A percentile compares a stretch with the other conserved stretches of the same genome.
Conservation (phyloP, 2,888 invertebrate species). For the Vanessa cardui region DNA sequence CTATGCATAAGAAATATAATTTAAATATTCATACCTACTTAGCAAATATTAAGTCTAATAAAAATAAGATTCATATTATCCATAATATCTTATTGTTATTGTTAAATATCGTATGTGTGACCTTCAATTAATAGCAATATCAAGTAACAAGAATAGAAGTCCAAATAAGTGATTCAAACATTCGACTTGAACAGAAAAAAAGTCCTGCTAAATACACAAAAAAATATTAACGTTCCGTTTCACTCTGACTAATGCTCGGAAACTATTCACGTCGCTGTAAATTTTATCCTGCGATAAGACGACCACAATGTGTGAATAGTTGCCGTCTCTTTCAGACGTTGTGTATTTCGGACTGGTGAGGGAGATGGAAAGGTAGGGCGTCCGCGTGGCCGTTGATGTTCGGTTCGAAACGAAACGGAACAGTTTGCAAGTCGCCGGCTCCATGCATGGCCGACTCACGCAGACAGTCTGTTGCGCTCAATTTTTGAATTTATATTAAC, state of each 20-base stretch:
- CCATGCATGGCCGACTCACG: constrained; percentile 71
- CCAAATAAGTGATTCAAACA: constrained; percentile 56
- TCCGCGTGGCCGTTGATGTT: constrained; percentile 76
- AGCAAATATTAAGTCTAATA: no score
- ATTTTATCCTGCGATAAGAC: constrained; percentile 79
- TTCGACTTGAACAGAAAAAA: constrained; percentile 65
- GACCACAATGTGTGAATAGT: constrained; percentile 57
- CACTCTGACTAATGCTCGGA: constrained; percentile 71
- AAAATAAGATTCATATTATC: no score
- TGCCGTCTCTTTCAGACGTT: constrained; percentile 61
- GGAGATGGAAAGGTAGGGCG: constrained; percentile 75
- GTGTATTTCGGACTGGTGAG: constrained; percentile 59
- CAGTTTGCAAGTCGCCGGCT: constrained; percentile 82
- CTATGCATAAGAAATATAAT: no score
- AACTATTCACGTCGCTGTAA: constrained; percentile 76
- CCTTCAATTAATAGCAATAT: constrained; percentile 44
- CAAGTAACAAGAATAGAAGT: constrained; percentile 72
- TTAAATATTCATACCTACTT: no score
- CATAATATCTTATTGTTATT: no score
- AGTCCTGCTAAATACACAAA: constrained; percentile 76
- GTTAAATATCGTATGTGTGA: constrained; percentile 16
- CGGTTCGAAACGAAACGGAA: constrained; percentile 72
- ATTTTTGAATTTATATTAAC: constrained; percentile 68
- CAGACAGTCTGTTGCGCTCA: constrained; percentile 73
- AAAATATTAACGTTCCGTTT: constrained; percentile 68